A percentile compares a stretch with the other conserved stretches of the same genome.
Conservation (phyloP, 1,140 invertebrate genomes). For the Hyles euphorbiae region DNA sequence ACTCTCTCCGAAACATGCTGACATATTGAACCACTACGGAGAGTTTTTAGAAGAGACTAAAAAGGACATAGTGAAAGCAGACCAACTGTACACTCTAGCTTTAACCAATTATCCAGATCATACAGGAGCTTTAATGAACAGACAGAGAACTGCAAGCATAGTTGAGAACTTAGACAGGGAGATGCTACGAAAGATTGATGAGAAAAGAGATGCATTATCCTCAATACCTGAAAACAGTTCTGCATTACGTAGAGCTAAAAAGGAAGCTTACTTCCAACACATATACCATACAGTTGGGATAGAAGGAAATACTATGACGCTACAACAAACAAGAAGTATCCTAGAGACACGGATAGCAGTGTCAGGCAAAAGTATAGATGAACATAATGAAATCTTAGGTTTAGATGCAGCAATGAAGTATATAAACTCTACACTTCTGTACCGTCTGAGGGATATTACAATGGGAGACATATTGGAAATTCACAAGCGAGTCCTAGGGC, state of each 20-base stretch:
- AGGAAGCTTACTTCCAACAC: conserved; percentile 96
- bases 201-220: conserved; percentile 88
- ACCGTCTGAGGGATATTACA: conserved; percentile 83
- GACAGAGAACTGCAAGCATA: conserved; percentile 88
- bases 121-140: conserved; percentile 85
- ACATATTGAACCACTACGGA: conserved; percentile 94
- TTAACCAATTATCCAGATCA: conserved; percentile 90
- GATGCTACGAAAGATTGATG: conserved; percentile 88
- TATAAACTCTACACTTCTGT: conserved; percentile 93
- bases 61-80: conserved; percentile 91
- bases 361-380: conserved; percentile 94
- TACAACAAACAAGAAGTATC: conserved; percentile 94
- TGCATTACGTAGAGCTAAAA: conserved; percentile 90
- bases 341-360: conserved; percentile 95
- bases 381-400: conserved; percentile 97
- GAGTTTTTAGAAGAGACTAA: conserved; percentile 93
- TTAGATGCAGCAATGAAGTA: conserved; percentile 97
- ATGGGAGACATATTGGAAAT: conserved; percentile 94
- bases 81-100: conserved; percentile 90
- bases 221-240: conserved; percentile 87
- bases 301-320: conserved; percentile 97
- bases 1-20: conserved; percentile 92
- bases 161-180: conserved; percentile 93
- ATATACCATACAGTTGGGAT: conserved; percentile 98
- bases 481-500: conserved; percentile 93